Percentiles rank a stretch among this genome's conserved stretches.
Conservation (phyloP, 2,888 invertebrate genomes). For the Nemoura dubitans region DNA sequence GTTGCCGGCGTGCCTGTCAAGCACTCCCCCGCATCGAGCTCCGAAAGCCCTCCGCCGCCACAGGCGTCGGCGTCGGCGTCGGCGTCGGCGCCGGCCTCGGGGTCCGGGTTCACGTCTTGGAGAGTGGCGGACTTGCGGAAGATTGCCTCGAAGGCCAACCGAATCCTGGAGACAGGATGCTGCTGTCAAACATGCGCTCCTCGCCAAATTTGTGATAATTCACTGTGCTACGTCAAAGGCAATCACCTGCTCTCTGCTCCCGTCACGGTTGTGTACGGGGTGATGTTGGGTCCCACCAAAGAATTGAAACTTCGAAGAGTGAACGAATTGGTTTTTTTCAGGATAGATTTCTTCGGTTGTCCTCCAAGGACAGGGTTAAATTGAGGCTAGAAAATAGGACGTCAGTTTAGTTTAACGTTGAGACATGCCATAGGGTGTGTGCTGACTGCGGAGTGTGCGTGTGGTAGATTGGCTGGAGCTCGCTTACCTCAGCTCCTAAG, state of each 20-base stretch:
- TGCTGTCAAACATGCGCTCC: neutral
- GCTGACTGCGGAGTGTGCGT: too few relatives aligned
- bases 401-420: too few relatives aligned
- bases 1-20: constrained; percentile 57
- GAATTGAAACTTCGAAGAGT: constrained; percentile 73
- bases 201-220: neutral
- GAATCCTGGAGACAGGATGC: constrained; percentile 67
- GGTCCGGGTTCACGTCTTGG: constrained; percentile 81
- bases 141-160: constrained; percentile 90
- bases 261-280: constrained; percentile 84
- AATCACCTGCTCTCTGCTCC: constrained; percentile 80
- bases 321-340: constrained; percentile 94
- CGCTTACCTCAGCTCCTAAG: constrained; percentile 27
- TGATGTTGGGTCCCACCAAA: constrained; percentile 60
- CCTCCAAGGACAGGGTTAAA: constrained; percentile 63
- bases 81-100: constrained; percentile 61
- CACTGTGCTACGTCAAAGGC: too few relatives aligned
- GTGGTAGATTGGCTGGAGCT: too few relatives aligned
- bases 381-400: constrained; percentile 60
- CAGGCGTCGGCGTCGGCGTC: constrained; percentile 71
- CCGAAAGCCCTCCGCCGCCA: constrained; percentile 55
- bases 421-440: too few relatives aligned
- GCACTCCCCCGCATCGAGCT: neutral
- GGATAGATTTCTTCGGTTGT: constrained; percentile 83
- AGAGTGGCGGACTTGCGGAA: constrained; percentile 87